Base-by-base conservation (phyloP, 2,888 invertebrate species). In the Dasypolia templi region DNA sequence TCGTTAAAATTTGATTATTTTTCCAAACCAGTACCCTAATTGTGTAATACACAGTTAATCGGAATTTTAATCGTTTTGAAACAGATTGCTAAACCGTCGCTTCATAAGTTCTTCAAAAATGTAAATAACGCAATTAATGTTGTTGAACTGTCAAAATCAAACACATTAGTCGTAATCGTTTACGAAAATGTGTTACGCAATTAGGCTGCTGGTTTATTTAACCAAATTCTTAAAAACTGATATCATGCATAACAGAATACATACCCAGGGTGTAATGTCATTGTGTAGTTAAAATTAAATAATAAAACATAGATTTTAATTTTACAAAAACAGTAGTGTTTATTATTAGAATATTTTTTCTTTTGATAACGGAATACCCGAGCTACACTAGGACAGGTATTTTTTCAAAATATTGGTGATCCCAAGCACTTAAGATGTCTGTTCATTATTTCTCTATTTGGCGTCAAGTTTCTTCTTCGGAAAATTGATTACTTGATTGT, bases 401-500 rank as follows among this genome's bases (percentile, higher is more conserved):
- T 39, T 58, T 35, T 2, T 17, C 0, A 17, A 56, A 4, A 11
- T 7, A 12, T 46, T 14, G 11, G 19, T 17, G 14, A 17, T 11
- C 5, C 3, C 2, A 3, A 49, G n/a, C 42, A 62, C 56, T 42
- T 39, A n/a, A 44, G 12, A 49, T 35, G 32, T 35, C 35, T 2
- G 12, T n/a, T 14, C 11, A 49, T 32, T 44, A 51, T 35, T 32
- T 42, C 22, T 53, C 11, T 29, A 59, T 69, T 62, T 53, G 39
- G 51, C 17, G 22, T 55, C 9, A 39, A 39, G 39, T 39, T 39
- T 71, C 64, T 17, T 42, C 68, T 55, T 65, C 14, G 2, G 22
- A 46, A 77, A 72, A 72, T 82, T 68, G 51, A 68, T 72, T 32
- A 26, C n/a, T 32, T 67, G 51, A 77, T 81, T 77, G 65, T 82